These are phyloP conservation scores for Uromys caudimaculatus DNA, from an alignment of 2,797 vertebrate genomes.

Conservation along the genomic window DNA sequence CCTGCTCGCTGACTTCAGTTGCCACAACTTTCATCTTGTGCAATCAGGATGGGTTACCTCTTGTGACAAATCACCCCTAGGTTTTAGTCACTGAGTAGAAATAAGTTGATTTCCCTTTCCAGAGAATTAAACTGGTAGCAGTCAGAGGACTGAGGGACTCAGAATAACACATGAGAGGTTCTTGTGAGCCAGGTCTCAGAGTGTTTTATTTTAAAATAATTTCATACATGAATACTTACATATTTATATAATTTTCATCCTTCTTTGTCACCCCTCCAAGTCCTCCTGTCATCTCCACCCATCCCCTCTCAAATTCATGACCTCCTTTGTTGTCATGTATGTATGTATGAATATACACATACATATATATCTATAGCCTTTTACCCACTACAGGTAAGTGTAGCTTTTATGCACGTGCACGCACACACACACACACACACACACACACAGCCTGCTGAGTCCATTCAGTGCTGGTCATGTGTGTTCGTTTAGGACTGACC, in stretches of 20 bases:
- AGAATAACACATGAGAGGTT: background rate
- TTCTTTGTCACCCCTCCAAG: background rate
- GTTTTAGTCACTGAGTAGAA: background rate
- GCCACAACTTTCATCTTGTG: background rate
- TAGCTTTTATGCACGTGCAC: background rate
- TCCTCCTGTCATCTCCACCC: background rate
- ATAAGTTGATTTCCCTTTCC: background rate
- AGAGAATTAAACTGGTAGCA: background rate
- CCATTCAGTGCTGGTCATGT: background rate
- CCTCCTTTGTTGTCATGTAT: background rate
- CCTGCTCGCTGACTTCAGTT: background rate
- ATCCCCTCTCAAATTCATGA: background rate
- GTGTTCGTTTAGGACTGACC: background rate
- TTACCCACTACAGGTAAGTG: no score
- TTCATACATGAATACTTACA: background rate
- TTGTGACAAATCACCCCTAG: background rate
- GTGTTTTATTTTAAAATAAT: background rate
- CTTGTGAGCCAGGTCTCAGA: background rate
- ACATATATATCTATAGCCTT: background rate
- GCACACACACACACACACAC: background rate
- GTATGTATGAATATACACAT: background rate
- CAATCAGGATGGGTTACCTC: no score
- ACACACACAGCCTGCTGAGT: background rate
- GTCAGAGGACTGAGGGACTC: background rate
- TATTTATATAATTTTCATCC: background rate